A percentile compares a stretch with the other conserved stretches of the same genome.
phyloP scores from a whole-genome alignment of 1,140 invertebrate species.

The Procambarus virginalis region DNA sequence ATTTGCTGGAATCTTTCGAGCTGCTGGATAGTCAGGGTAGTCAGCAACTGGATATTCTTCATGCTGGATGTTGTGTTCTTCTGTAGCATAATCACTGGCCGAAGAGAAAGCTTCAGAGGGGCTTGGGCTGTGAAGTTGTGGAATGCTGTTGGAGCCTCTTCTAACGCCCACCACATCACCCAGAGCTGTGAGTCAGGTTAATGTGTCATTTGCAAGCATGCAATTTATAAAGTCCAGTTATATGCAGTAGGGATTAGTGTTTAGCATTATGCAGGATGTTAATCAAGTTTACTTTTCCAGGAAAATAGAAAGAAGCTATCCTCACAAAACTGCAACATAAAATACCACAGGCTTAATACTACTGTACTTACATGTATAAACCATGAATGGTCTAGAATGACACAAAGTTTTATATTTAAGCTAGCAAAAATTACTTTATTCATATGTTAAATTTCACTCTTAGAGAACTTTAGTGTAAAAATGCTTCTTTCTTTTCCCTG shows the following conservation, averaged over 20 bases:
- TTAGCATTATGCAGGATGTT: conserved; percentile 14
- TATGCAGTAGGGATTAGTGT: background rate
- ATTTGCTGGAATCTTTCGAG: background rate
- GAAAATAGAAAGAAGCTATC: background rate
- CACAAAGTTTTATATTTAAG: background rate
- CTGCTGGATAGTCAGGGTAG: conserved; percentile 1
- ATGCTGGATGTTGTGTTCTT: background rate
- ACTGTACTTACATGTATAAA: background rate
- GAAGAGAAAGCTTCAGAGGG: background rate
- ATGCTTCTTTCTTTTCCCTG: no score
- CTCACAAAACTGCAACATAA: background rate
- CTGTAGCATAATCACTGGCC: background rate
- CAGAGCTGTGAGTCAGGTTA: conserved; percentile 45
- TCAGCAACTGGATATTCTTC: conserved; percentile 1
- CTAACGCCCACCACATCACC: background rate
- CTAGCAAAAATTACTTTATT: no score
- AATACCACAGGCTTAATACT: background rate
- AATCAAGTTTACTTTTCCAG: background rate
- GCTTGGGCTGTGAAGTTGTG: background rate
- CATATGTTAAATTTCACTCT: no score
- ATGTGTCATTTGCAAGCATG: conserved; percentile 27
- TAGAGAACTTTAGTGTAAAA: no score
- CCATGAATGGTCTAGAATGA: background rate
- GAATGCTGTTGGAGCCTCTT: conserved; percentile 7
- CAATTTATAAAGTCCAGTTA: conserved; percentile 4